Conservation (phyloP, 2,113 vertebrate genomes). For the Noctilio leporinus region DNA sequence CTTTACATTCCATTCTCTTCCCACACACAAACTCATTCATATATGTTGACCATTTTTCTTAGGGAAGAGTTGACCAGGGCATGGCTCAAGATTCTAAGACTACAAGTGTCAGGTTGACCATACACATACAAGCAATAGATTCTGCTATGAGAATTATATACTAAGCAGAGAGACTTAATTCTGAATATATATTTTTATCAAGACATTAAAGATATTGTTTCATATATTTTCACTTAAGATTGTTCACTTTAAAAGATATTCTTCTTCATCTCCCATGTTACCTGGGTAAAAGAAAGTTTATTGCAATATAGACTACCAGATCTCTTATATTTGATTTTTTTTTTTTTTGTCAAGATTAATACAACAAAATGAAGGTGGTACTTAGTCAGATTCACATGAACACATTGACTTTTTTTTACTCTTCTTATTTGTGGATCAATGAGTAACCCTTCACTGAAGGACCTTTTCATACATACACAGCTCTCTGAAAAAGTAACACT, state of each 20-base stretch:
- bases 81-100: not conserved
- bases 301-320: not conserved
- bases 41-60: not conserved
- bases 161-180: slow-evolving; percentile 50
- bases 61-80: not conserved
- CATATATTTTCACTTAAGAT: slow-evolving; percentile 30
- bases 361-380: not conserved
- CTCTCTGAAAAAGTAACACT: not conserved
- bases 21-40: not conserved
- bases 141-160: not conserved
- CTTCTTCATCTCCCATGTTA: not conserved
- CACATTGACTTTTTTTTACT: not conserved
- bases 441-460: not conserved
- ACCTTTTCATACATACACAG: not conserved
- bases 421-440: not conserved
- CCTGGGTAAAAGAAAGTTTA: not conserved
- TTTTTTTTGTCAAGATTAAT: not conserved
- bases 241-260: not conserved
- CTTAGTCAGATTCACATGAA: not conserved
- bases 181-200: slow-evolving; percentile 28
- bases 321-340: not conserved
- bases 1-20: not conserved
- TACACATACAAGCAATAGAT: slow-evolving; percentile 44
- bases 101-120: not conserved
- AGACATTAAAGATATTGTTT: not conserved